A percentile compares a stretch with the other conserved stretches of the same genome.
Conservation (phyloP, 2,888 invertebrate genomes). For the Eilema sororculum region DNA sequence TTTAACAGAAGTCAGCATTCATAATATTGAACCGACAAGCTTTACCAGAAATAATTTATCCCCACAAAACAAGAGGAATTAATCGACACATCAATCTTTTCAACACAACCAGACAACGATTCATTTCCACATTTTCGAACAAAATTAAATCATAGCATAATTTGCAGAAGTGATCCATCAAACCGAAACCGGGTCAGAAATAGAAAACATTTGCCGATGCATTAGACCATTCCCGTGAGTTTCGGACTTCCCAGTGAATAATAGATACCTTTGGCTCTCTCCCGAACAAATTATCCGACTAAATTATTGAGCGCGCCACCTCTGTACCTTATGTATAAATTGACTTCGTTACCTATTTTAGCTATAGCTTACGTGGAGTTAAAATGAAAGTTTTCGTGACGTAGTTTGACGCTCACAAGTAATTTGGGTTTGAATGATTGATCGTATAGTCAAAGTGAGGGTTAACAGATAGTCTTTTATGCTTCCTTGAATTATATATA, state of each 20-base stretch:
- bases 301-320: conserved; percentile 79
- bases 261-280: conserved; percentile 67
- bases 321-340: conserved; percentile 70
- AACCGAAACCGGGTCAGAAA: conserved; percentile 64
- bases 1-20: neutral
- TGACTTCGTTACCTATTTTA: conserved; percentile 57
- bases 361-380: conserved; percentile 30
- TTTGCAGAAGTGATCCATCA: conserved; percentile 50
- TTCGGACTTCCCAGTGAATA: conserved; percentile 74
- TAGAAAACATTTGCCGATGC: conserved; percentile 68
- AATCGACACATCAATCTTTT: conserved; percentile 46
- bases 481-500: conserved; percentile 38
- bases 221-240: conserved; percentile 66
- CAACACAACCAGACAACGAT: conserved; percentile 41
- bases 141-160: conserved; percentile 51
- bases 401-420: conserved; percentile 50
- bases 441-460: conserved; percentile 42
- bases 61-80: conserved; percentile 25
- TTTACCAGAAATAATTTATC: neutral
- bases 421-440: conserved; percentile 57
- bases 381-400: conserved; percentile 48
- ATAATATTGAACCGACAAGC: neutral
- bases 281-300: conserved; percentile 75
- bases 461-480: conserved; percentile 46
- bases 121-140: conserved; percentile 45